phyloP scores from a whole-genome alignment of 2,888 invertebrate genomes.

The Sinodicranocentrus sp. region DNA sequence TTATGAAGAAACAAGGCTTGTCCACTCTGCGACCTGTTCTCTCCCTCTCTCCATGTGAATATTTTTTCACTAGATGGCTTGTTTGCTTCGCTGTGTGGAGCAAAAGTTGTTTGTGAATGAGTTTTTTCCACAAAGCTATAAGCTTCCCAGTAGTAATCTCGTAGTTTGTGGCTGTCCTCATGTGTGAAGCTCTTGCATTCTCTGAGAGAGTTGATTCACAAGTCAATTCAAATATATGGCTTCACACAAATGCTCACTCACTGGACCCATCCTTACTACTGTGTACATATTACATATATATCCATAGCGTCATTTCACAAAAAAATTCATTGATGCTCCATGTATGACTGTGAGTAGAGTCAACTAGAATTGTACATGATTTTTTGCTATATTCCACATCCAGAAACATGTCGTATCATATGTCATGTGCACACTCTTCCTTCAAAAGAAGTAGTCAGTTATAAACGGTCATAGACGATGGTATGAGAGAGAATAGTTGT shows the following conservation, averaged over 20 bases:
- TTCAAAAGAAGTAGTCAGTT: too few relatives aligned
- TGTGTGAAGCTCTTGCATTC: too few relatives aligned
- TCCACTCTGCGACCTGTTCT: constrained; percentile 50
- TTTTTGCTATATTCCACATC: not conserved
- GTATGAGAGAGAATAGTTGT: not conserved
- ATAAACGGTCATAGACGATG: not conserved
- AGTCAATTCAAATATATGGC: constrained; percentile 62
- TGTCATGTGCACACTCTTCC: constrained; percentile 62
- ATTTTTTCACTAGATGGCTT: not conserved
- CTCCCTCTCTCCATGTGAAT: not conserved
- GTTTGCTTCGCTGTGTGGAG: not conserved
- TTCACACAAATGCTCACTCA: constrained; percentile 10
- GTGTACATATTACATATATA: too few relatives aligned
- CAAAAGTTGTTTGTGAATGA: constrained; percentile 59
- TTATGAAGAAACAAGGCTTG: constrained; percentile 9
- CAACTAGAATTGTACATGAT: constrained; percentile 13
- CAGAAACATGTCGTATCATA: constrained; percentile 15
- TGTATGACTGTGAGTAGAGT: not conserved
- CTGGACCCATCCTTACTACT: not conserved
- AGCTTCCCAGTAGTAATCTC: too few relatives aligned
- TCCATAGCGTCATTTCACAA: too few relatives aligned
- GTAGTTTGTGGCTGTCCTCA: too few relatives aligned
- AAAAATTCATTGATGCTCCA: constrained; percentile 21
- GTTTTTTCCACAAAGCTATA: too few relatives aligned
- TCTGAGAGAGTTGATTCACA: constrained; percentile 21